Evolutionary conservation across 2,113 vertebrate genomes (phyloP).

Genomic region (Pelodiscus sinensis): DNA sequence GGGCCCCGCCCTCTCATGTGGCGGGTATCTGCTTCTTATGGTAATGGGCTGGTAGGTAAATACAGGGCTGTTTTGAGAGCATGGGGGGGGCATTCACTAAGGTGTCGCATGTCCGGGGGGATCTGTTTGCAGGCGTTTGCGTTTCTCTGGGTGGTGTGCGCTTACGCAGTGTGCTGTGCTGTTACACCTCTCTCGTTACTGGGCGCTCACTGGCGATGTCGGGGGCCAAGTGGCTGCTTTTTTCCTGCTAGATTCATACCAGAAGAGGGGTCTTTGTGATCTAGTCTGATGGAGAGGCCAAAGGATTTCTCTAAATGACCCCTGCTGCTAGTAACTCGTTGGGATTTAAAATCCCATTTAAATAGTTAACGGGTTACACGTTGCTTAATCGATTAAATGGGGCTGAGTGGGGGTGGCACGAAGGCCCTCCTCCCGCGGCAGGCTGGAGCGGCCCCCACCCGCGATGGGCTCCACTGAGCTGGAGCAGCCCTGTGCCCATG

Average conservation of each 20-base stretch:
- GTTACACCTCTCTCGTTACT: accelerated
- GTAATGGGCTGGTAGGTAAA: background rate
- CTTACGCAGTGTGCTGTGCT: accelerated
- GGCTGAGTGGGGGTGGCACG: too few relatives aligned
- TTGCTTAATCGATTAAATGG: too few relatives aligned
- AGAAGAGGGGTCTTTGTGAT: background rate
- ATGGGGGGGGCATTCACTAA: background rate
- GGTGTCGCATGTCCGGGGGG: background rate
- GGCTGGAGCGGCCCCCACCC: too few relatives aligned
- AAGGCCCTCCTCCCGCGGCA: too few relatives aligned
- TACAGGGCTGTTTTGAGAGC: background rate
- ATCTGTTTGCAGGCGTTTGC: background rate
- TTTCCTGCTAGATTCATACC: background rate
- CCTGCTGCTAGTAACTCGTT: background rate
- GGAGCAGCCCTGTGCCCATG: too few relatives aligned
- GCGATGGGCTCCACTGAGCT: too few relatives aligned
- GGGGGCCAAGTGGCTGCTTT: background rate
- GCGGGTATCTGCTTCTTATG: background rate
- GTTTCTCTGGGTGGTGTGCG: background rate
- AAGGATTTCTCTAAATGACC: background rate
- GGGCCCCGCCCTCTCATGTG: background rate
- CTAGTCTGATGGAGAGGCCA: background rate
- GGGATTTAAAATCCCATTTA: too few relatives aligned
- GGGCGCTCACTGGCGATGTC: accelerated
- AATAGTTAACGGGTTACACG: too few relatives aligned